Percentiles rank a stretch among this genome's conserved stretches.
phyloP scores from a whole-genome alignment of 2,797 vertebrate genomes.

The Enteromius treurensis region DNA sequence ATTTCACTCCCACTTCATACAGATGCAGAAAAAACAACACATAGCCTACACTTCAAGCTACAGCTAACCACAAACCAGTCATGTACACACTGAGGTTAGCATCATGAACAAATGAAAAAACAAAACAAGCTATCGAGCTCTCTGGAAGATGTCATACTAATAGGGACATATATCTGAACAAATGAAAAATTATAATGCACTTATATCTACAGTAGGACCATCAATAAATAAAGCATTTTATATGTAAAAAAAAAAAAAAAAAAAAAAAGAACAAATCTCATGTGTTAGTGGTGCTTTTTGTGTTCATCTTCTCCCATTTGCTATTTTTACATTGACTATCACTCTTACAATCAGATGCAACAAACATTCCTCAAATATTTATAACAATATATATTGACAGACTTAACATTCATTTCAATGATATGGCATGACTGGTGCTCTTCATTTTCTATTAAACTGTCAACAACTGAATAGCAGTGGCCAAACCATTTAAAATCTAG shows the following conservation, averaged over 20 bases:
- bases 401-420: background rate
- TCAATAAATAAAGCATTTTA: background rate
- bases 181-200: background rate
- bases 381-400: background rate
- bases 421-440: background rate
- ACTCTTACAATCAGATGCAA: background rate
- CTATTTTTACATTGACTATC: background rate
- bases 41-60: background rate
- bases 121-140: background rate
- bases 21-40: constrained; percentile 3
- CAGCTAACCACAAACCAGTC: constrained; percentile 23
- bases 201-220: background rate
- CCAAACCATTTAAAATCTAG: background rate
- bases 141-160: background rate
- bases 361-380: background rate
- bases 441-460: background rate
- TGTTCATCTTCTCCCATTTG: background rate
- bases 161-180: background rate
- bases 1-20: background rate
- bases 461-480: background rate
- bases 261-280: background rate
- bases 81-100: background rate
- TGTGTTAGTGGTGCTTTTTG: background rate
- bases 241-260: background rate
- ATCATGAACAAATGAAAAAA: background rate